phyloP scores from a whole-genome alignment of 2,888 invertebrate genomes.

The Rhabditoides inermis region DNA sequence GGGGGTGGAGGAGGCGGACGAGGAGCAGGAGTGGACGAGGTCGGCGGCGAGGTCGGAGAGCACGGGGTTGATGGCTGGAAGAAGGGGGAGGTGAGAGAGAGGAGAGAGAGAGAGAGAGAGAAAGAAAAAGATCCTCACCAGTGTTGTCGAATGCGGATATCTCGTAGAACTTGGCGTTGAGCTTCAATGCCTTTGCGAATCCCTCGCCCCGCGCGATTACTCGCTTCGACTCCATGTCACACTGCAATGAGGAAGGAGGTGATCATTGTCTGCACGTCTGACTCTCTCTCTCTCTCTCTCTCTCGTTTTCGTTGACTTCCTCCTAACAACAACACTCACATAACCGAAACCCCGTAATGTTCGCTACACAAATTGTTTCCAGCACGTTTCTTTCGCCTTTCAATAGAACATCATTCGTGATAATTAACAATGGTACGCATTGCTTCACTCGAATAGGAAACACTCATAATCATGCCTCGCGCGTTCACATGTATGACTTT shows the following conservation, averaged over 20 bases:
- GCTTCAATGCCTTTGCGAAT: conserved; percentile 24
- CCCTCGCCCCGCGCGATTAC: conserved; percentile 36
- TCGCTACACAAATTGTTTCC: too few species aligned
- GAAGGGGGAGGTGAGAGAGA: not conserved
- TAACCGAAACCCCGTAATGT: too few species aligned
- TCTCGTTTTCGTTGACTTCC: too few species aligned
- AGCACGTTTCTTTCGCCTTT: too few species aligned
- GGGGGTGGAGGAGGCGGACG: too few species aligned
- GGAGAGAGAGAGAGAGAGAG: not conserved
- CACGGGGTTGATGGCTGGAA: conserved; percentile 6
- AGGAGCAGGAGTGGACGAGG: not conserved
- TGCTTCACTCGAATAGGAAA: too few species aligned
- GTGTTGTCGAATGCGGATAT: conserved; percentile 14
- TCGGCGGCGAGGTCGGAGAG: conserved; percentile 8
- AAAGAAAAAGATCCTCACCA: conserved; percentile 7
- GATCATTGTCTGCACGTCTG: not conserved
- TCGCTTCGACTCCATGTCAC: conserved; percentile 23
- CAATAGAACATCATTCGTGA: too few species aligned
- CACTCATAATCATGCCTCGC: too few species aligned
- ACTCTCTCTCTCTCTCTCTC: not conserved
- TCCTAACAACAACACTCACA: too few species aligned
- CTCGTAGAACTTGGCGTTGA: conserved; percentile 38
- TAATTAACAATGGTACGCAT: too few species aligned
- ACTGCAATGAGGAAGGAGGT: conserved; percentile 1
- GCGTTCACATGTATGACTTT: too few species aligned